A percentile compares a stretch with the other conserved stretches of the same genome.
Conservation (phyloP, 1,140 invertebrate species). For the Halyomorpha halys region DNA sequence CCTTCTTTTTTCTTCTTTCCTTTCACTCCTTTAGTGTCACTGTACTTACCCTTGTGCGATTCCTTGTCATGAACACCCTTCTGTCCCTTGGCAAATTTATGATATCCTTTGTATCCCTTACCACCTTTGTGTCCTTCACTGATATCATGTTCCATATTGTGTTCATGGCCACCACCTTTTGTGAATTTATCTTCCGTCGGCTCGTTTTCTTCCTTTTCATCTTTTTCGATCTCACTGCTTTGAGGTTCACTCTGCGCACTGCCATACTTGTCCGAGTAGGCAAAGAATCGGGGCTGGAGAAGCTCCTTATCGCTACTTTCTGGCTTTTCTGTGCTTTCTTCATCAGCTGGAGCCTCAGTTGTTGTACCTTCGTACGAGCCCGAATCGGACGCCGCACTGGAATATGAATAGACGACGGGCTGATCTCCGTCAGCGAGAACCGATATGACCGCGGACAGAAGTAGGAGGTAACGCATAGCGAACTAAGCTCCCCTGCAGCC, state of each 20-base stretch:
- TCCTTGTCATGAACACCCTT: slow-evolving; percentile 38
- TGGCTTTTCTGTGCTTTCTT: not conserved
- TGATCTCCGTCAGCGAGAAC: slow-evolving; percentile 4
- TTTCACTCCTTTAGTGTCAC: slow-evolving; percentile 34
- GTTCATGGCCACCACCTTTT: slow-evolving; percentile 34
- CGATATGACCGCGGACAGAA: not conserved
- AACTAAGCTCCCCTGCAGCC: slow-evolving; percentile 2
- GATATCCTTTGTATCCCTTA: slow-evolving; percentile 37
- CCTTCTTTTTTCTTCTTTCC: slow-evolving; percentile 36
- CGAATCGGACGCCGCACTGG: slow-evolving; percentile 12
- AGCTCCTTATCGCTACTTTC: slow-evolving; percentile 16
- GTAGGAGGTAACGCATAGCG: slow-evolving; percentile 4
- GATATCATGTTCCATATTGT: slow-evolving; percentile 33
- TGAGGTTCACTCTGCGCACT: not conserved
- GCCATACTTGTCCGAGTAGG: slow-evolving; percentile 15
- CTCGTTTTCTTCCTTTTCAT: slow-evolving; percentile 21
- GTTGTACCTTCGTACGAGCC: not conserved
- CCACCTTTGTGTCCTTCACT: slow-evolving; percentile 34
- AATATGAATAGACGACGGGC: slow-evolving; percentile 26
- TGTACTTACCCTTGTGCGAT: slow-evolving; percentile 35
- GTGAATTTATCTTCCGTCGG: slow-evolving; percentile 29
- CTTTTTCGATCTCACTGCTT: slow-evolving; percentile 6
- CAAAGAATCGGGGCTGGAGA: slow-evolving; percentile 15
- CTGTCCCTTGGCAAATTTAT: slow-evolving; percentile 36
- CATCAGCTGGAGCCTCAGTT: not conserved